phyloP scores from a whole-genome alignment of 2,113 vertebrate species.

The Marcusenius ussheri region DNA sequence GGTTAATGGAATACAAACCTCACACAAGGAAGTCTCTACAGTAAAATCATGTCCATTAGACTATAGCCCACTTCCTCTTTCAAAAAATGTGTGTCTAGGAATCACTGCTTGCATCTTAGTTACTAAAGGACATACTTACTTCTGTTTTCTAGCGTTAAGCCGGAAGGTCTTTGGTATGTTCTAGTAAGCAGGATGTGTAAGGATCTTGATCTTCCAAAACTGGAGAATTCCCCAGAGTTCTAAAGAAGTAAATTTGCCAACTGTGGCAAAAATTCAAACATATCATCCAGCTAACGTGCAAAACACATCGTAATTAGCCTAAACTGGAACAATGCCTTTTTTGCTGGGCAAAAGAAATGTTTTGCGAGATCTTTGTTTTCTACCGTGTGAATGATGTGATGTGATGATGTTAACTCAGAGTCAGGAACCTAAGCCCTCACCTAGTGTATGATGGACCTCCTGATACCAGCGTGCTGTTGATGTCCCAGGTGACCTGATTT shows the following conservation, averaged over 20 bases:
- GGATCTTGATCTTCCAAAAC: slow-evolving; percentile 54
- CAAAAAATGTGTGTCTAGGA: not conserved
- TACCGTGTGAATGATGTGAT: not conserved
- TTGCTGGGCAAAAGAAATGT: not conserved
- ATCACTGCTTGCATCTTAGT: not conserved
- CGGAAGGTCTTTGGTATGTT: slow-evolving; percentile 46
- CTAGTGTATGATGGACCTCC: slow-evolving; percentile 62
- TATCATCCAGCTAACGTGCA: not conserved
- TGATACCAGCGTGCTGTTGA: slow-evolving; percentile 63
- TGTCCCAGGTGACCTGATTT: slow-evolving; percentile 54
- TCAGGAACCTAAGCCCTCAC: slow-evolving; percentile 57
- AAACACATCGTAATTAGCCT: not conserved
- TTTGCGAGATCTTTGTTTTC: not conserved
- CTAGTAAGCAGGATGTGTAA: slow-evolving; percentile 39
- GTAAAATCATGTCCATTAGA: not conserved
- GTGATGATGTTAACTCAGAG: not conserved
- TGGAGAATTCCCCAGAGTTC: slow-evolving; percentile 52
- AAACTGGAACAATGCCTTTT: not conserved
- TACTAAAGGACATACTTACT: not conserved
- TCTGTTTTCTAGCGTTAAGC: slow-evolving; percentile 13
- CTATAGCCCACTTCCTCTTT: not conserved
- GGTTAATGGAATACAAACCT: not conserved
- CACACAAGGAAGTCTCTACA: not conserved
- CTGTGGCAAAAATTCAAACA: not conserved
- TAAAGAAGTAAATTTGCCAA: slow-evolving; percentile 6